Percentiles rank a stretch among this genome's conserved stretches.
Evolutionary conservation across 2,113 vertebrate species (phyloP).

Genomic region (Menura novaehollandiae): DNA sequence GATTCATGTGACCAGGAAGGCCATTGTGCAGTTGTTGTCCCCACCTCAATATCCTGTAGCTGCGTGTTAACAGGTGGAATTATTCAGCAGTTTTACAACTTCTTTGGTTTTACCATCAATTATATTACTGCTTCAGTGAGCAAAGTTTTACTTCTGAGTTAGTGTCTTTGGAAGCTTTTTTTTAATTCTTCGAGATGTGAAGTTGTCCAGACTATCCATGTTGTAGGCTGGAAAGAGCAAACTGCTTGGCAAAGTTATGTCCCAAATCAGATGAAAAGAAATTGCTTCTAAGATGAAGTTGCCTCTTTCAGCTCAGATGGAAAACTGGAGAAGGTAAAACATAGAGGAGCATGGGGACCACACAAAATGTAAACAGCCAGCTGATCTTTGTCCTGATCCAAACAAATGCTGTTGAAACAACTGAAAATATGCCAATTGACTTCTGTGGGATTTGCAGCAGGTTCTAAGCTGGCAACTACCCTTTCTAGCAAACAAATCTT

Average conservation of each 20-base stretch:
- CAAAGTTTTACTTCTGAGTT: neutral
- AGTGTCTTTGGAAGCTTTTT: neutral
- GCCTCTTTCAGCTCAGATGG: neutral
- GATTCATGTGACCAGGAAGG: neutral
- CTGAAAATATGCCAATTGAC: slow-evolving; percentile 52
- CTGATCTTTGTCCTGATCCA: slow-evolving; percentile 48
- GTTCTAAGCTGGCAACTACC: slow-evolving; percentile 31
- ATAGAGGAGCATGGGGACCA: neutral
- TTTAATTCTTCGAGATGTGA: neutral
- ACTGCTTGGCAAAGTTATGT: neutral
- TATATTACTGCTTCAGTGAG: neutral
- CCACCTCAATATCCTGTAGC: neutral
- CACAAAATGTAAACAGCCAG: slow-evolving; percentile 41
- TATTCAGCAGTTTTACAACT: neutral
- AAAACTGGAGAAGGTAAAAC: neutral
- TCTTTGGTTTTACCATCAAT: neutral
- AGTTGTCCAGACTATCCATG: neutral
- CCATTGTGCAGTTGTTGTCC: neutral
- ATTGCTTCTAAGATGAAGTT: neutral
- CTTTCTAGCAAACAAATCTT: slow-evolving; percentile 11
- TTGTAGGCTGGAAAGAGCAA: neutral
- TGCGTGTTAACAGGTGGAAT: neutral
- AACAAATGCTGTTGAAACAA: slow-evolving; percentile 26
- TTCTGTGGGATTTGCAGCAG: slow-evolving; percentile 50
- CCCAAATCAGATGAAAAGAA: neutral